Conservation (phyloP, 1,140 invertebrate genomes). For the Mercenaria mercenaria region DNA sequence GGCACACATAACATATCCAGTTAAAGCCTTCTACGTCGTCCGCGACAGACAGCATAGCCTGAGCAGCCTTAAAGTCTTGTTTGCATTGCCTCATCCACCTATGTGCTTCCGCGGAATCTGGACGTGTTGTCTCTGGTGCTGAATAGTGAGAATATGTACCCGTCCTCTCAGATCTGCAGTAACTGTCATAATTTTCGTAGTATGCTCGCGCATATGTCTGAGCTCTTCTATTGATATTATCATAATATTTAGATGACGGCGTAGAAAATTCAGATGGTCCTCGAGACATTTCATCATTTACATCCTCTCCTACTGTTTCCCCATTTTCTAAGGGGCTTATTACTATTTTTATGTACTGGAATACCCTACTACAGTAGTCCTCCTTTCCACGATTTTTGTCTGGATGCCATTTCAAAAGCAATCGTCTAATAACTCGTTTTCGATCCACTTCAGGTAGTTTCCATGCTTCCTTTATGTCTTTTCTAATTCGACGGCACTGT, state of each 20-base stretch:
- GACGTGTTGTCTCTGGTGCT: not conserved
- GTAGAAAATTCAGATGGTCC: not conserved
- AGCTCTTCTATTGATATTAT: not conserved
- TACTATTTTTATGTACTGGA: conserved; percentile 72
- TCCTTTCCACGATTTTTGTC: conserved; percentile 82
- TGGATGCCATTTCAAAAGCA: conserved; percentile 83
- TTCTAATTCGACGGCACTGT: conserved; percentile 26
- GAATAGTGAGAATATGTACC: not conserved
- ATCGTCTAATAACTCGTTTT: conserved; percentile 78
- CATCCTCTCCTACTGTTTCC: conserved; percentile 25
- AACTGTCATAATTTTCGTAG: conserved; percentile 25
- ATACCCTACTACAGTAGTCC: conserved; percentile 75
- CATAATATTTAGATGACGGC: not conserved
- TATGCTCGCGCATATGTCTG: not conserved
- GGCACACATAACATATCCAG: conserved; percentile 78
- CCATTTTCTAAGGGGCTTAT: conserved; percentile 70
- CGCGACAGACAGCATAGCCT: conserved; percentile 61
- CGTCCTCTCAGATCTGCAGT: not conserved
- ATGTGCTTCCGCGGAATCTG: conserved; percentile 68
- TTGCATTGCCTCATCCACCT: conserved; percentile 78
- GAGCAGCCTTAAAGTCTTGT: conserved; percentile 71
- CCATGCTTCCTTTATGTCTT: conserved; percentile 70
- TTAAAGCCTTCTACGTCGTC: conserved; percentile 66
- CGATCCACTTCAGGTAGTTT: conserved; percentile 72
- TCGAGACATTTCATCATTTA: conserved; percentile 46